A percentile compares a stretch with the other conserved stretches of the same genome.
phyloP scores from a whole-genome alignment of 2,888 invertebrate species.

The Brenthis ino region DNA sequence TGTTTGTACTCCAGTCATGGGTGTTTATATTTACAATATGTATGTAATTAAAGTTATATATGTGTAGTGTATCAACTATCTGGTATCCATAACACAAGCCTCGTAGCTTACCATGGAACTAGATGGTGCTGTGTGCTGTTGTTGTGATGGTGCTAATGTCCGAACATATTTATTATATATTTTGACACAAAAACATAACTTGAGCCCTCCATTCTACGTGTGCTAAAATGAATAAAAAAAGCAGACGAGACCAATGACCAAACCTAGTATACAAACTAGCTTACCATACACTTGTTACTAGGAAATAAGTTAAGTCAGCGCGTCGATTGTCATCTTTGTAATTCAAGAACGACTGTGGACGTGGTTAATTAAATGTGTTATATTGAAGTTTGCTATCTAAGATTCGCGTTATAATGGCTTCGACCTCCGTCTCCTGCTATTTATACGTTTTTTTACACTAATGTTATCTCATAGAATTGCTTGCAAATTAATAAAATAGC shows the following conservation, averaged over 20 bases:
- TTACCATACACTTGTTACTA: constrained; percentile 13
- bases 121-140: too few relatives aligned
- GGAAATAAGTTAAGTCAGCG: constrained; percentile 6
- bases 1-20: too few relatives aligned
- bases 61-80: too few relatives aligned
- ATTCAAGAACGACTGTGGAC: constrained; percentile 19
- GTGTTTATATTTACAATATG: too few relatives aligned
- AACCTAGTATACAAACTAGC: neutral
- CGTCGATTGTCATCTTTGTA: constrained; percentile 19
- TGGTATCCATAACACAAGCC: too few relatives aligned
- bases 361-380: constrained; percentile 26
- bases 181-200: too few relatives aligned
- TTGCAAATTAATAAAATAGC: too few relatives aligned
- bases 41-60: too few relatives aligned
- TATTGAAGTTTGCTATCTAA: constrained; percentile 20
- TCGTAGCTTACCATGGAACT: too few relatives aligned
- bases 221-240: neutral
- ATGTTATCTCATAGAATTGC: neutral
- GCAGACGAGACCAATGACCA: too few relatives aligned
- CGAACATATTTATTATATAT: too few relatives aligned
- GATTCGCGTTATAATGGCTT: constrained; percentile 14
- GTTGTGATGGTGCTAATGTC: too few relatives aligned
- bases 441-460: constrained; percentile 6
- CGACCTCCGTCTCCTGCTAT: neutral
- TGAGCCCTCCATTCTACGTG: neutral